Percentiles rank a stretch among this genome's conserved stretches.
Evolutionary conservation across 1,140 invertebrate genomes (phyloP).

Genomic region (Anastrepha obliqua): DNA sequence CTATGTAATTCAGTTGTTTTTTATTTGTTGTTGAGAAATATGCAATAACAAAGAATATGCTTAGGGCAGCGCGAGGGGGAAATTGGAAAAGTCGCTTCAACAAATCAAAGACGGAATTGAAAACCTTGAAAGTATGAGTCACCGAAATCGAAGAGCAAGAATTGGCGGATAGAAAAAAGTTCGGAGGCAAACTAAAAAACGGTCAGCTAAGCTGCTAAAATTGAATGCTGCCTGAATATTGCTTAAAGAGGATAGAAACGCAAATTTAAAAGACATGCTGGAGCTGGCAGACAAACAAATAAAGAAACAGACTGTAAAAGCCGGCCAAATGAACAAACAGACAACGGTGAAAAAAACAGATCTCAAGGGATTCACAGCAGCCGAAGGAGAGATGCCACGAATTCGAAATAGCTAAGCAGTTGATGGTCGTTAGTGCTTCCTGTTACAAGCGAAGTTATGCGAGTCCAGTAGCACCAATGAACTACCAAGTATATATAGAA

Average conservation of each 20-base stretch:
- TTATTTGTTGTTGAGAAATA: not conserved
- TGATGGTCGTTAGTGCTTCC: not conserved
- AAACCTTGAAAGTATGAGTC: conserved; percentile 32
- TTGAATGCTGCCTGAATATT: not conserved
- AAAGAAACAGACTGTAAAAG: not conserved
- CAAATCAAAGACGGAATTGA: conserved; percentile 6
- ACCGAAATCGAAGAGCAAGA: not conserved
- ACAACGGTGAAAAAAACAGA: not conserved
- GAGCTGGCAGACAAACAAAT: conserved; percentile 4
- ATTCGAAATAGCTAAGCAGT: conserved; percentile 2
- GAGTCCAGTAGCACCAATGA: conserved; percentile 1
- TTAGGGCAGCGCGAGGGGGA: not conserved
- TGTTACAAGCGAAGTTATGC: not conserved
- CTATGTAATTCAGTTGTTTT: not conserved
- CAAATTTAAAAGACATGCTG: not conserved
- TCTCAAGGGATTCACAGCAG: not conserved
- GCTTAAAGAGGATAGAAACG: not conserved
- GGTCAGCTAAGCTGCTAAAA: conserved; percentile 21
- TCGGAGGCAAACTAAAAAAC: not conserved
- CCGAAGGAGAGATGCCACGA: not conserved
- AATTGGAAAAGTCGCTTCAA: not conserved
- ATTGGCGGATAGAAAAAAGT: not conserved
- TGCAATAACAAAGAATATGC: not conserved
- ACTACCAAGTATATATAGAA: not conserved
- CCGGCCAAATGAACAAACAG: conserved; percentile 14